phyloP scores from a whole-genome alignment of 53 echinoderm and acorn worm genomes.

The Pentamera pediparva region DNA sequence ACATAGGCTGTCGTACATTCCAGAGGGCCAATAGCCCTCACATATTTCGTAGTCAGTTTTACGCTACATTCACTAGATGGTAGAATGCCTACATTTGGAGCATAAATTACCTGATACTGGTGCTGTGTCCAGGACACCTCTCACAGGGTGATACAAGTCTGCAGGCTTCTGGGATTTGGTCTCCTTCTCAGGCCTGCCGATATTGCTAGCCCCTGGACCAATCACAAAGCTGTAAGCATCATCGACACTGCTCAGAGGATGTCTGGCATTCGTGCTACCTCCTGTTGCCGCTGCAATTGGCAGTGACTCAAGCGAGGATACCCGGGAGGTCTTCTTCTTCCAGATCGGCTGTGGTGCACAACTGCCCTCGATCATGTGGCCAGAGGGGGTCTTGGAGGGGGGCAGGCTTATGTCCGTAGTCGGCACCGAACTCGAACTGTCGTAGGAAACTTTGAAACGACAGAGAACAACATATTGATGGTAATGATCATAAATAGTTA shows the following conservation, averaged over 20 bases:
- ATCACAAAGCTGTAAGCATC: constrained; percentile 82
- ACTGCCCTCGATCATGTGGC: constrained; percentile 23
- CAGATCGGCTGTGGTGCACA: constrained; percentile 28
- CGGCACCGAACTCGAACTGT: constrained; percentile 93
- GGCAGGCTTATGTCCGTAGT: constrained; percentile 84
- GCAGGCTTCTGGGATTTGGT: not conserved
- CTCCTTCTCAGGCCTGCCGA: not conserved
- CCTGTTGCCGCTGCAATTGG: too few relatives aligned
- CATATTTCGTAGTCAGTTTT: too few relatives aligned
- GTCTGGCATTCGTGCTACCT: not conserved
- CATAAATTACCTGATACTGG: constrained; percentile 4
- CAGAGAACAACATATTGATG: too few relatives aligned
- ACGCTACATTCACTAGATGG: too few relatives aligned
- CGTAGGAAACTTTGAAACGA: constrained; percentile 60
- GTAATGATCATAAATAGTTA: too few relatives aligned
- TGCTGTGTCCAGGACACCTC: not conserved
- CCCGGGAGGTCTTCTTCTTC: constrained; percentile 6
- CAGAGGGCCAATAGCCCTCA: too few relatives aligned
- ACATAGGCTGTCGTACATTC: too few relatives aligned
- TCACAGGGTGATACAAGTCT: not conserved
- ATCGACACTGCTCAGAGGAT: constrained; percentile 63
- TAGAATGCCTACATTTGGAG: too few relatives aligned
- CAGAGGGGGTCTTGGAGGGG: constrained; percentile 10
- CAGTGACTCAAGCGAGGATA: too few relatives aligned
- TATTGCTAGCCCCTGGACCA: constrained; percentile 44